Evolutionary conservation across 2,113 vertebrate genomes (phyloP), one percentile per base, ranked within the genome.

Genomic region (Euleptes europaea): DNA sequence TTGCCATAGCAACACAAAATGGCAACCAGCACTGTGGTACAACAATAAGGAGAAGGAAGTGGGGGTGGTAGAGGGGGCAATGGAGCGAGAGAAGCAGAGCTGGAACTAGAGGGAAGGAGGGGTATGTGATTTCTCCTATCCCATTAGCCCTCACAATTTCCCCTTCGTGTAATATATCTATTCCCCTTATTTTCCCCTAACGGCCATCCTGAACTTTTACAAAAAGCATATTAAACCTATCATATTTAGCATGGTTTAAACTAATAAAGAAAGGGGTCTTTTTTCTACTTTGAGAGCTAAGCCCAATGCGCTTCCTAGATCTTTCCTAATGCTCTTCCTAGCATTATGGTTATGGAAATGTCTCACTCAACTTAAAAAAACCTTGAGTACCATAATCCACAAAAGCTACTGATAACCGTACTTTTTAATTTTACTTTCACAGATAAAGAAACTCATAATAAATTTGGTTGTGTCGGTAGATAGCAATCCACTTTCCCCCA

Each of bases 241-340:
- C 0, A 19, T 40, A 86, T 76, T 81, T 0, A 66, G 35, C 3
- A 35, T 5, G 1, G 15, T 38, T 10, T 72, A 10, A 44, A 57
- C 33, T 21, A 42, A 0, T 0, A 0, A 60, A 0, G 33, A 57
- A 49, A 47, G 0, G 21, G 35, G 3, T 66, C 2, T 80, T 72
- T 82, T 76, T 70, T 84, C 60, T 75, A 81, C 78, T 82, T 12
- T 75, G 75, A 83, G 44, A 33, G 3, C 1, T 15, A 74, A 0
- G 74, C 66, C 10, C 42, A 23, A 19, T 28, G 23, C 21, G 60
- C 28, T 65, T 65, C 60, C 26, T 28, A 28, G 60, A 65, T 65
- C 5, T 28, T 28, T 28, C 26, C 60, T 65, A 65, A 65, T 28
- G 60, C 60, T 19, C 21, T 65, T 23, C 28, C 28, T 65, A 65